Evolutionary conservation across 2,888 invertebrate genomes (phyloP), one percentile per base, ranked within the genome.

Genomic region (Conchocele bisecta): DNA sequence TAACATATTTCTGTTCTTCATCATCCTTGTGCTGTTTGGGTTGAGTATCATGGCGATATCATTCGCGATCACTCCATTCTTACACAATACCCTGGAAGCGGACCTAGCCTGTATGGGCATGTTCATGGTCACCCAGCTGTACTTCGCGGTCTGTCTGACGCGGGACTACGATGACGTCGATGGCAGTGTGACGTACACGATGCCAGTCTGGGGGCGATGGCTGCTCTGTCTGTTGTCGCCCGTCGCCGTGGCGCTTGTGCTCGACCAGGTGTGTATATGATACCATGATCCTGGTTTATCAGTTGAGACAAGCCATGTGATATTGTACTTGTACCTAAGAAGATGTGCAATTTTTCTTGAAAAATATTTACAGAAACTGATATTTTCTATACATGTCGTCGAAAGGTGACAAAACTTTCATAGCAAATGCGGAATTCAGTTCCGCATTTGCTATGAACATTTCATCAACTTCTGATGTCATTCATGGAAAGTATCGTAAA

Each of bases 31-130:
- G 66, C 92, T 96, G 37, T 96, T 96, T 89, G 95, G 96, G 20
- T 93, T 96, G 79, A 95, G 96, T 5, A 94, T 96, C 58, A 95
- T 96, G 81, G 95, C 95, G 90, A 94, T 96, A 79, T 95, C 95
- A 46, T 96, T 96, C 87, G 94, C 96, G 94, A 92, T 96, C 71
- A 96, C 96, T 0, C 95, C 96, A 0, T 96, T 96, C 92, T 96
- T 96, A 90, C 95, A 95, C 86, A 95, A 95, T 88, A 95, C 89
- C 3, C 53, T 50, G 63, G 77, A 73, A 64, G 96, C 96, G 1
- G 96, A 96, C 77, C 91, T 96, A 59, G 95, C 95, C 76, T 95
- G 95, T 83, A 95, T 96, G 84, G 94, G 94, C 0, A 95, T 96
- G 26, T 95, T 95, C 88, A 93, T 95, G 79, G 93, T 96, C 92